Percentiles rank a stretch among this genome's conserved stretches.
Conservation (phyloP, 2,113 vertebrate genomes). For the Antechinus flavipes region DNA sequence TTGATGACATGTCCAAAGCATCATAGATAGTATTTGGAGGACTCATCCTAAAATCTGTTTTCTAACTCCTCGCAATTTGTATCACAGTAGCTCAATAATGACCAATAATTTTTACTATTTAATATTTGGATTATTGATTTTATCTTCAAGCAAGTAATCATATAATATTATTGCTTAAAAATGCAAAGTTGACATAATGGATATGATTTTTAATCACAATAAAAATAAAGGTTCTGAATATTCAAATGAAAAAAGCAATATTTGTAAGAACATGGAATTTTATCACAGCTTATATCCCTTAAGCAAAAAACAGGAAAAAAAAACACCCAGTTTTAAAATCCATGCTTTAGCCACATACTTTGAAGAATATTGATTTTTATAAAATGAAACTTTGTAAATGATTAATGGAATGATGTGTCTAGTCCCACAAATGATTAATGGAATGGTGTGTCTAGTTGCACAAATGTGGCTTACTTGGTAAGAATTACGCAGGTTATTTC, state of each 20-base stretch:
- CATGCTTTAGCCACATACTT: not conserved
- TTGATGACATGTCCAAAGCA: not conserved
- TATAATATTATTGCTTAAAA: not conserved
- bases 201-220: not conserved
- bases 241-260: not conserved
- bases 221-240: not conserved
- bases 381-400: not conserved
- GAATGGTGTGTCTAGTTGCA: not conserved
- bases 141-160: not conserved
- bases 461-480: not conserved
- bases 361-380: not conserved
- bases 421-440: not conserved
- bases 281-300: not conserved
- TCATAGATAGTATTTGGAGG: not conserved
- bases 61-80: not conserved
- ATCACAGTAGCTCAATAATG: not conserved
- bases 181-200: not conserved
- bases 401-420: slow-evolving; percentile 8
- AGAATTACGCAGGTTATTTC: not conserved
- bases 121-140: not conserved
- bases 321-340: not conserved
- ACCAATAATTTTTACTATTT: not conserved
- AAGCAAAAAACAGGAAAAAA: not conserved
- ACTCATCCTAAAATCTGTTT: not conserved
- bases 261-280: not conserved